Conservation (phyloP, 2,888 invertebrate genomes). For the Gandaritis pyraliata region DNA sequence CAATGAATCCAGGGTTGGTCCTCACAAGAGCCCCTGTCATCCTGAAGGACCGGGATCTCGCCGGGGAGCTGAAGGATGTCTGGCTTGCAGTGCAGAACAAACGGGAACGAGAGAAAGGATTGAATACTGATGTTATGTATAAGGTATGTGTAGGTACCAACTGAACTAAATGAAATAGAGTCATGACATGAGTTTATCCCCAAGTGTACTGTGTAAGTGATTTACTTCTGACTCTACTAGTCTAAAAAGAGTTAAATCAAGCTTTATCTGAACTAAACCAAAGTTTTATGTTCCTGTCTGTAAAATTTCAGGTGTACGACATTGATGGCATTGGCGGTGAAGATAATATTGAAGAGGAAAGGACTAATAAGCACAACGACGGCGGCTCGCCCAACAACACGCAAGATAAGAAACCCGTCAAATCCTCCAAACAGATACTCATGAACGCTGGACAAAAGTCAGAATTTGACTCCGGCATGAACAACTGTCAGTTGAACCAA, state of each 20-base stretch:
- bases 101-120: conserved; percentile 80
- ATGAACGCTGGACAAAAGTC: conserved; percentile 79
- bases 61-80: conserved; percentile 89
- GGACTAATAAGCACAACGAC: conserved; percentile 54
- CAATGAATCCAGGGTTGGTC: conserved; percentile 87
- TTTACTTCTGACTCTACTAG: too few relatives aligned
- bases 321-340: conserved; percentile 77
- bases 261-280: too few relatives aligned
- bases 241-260: too few relatives aligned
- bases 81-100: conserved; percentile 88
- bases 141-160: conserved; percentile 62
- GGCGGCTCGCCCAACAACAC: conserved; percentile 57
- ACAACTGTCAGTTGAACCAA: conserved; percentile 75
- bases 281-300: neutral
- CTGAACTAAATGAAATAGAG: too few relatives aligned
- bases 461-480: conserved; percentile 80
- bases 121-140: conserved; percentile 77
- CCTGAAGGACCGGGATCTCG: conserved; percentile 87
- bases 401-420: conserved; percentile 61
- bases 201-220: too few relatives aligned
- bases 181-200: too few relatives aligned
- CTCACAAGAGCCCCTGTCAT: conserved; percentile 85
- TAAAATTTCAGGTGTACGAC: conserved; percentile 74
- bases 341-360: conserved; percentile 69
- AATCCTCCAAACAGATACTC: conserved; percentile 79